Evolutionary conservation across 1,140 invertebrate genomes (phyloP).

Genomic region (Bemisia tabaci): DNA sequence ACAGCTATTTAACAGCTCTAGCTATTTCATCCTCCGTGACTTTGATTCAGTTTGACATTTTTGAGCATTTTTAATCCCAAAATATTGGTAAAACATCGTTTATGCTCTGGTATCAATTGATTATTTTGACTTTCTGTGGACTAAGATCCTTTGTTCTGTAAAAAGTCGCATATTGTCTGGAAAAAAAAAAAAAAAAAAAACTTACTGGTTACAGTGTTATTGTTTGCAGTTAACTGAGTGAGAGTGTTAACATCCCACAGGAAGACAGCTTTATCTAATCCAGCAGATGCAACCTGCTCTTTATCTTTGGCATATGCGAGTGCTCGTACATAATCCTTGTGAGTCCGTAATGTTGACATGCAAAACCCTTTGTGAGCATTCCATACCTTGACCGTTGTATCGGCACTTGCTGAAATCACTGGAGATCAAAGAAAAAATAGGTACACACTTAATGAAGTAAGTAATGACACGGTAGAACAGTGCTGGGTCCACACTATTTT

Average conservation of each 20-base stretch:
- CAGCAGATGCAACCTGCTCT: conserved; percentile 94
- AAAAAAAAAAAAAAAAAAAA: conserved; percentile 27
- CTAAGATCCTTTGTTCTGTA: too few species aligned
- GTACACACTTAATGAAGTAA: not conserved
- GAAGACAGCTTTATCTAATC: conserved; percentile 92
- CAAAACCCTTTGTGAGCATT: conserved; percentile 99
- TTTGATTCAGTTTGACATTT: too few species aligned
- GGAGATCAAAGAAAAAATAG: conserved; percentile 30
- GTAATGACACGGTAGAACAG: too few species aligned
- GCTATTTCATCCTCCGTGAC: too few species aligned
- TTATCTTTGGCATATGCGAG: conserved; percentile 96
- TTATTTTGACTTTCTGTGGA: too few species aligned
- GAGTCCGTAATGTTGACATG: conserved; percentile 92
- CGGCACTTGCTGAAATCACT: conserved; percentile 98
- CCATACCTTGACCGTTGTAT: conserved; percentile 99
- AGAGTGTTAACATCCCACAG: conserved; percentile 98
- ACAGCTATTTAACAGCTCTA: too few species aligned
- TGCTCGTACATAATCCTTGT: conserved; percentile 97
- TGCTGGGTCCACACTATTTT: too few species aligned
- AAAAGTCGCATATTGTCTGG: too few species aligned
- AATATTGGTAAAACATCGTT: too few species aligned
- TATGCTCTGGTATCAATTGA: too few species aligned
- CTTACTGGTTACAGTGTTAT: conserved; percentile 96
- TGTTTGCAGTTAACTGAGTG: conserved; percentile 91
- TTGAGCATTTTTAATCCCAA: too few species aligned